Percentiles rank a stretch among this genome's conserved stretches.
Conservation (phyloP, 2,113 vertebrate genomes). For the Tretioscincus oriximinensis region DNA sequence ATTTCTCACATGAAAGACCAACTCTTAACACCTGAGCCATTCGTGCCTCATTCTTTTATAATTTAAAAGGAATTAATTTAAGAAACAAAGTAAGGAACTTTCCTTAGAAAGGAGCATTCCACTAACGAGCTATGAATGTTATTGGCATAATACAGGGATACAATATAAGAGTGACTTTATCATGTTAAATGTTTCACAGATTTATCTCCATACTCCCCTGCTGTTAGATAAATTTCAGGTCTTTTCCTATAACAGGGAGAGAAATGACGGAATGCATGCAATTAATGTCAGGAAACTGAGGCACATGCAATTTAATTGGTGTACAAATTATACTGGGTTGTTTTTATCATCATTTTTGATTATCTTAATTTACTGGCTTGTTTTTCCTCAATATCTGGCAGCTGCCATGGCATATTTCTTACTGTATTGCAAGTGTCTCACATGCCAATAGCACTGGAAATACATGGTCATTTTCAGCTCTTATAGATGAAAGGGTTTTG, state of each 20-base stretch:
- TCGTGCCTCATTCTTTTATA: too few species aligned
- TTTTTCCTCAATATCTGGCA: slow-evolving; percentile 45
- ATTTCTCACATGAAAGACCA: too few species aligned
- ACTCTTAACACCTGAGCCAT: too few species aligned
- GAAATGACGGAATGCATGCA: slow-evolving; percentile 33
- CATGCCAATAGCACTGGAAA: slow-evolving; percentile 32
- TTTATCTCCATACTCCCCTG: slow-evolving; percentile 61
- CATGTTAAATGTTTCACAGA: slow-evolving; percentile 65
- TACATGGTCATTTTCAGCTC: background rate
- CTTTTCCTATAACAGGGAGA: slow-evolving; percentile 45
- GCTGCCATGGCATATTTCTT: slow-evolving; percentile 46
- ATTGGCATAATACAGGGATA: too few species aligned
- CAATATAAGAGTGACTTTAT: slow-evolving; percentile 39
- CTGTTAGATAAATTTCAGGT: slow-evolving; percentile 57
- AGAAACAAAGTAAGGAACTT: too few species aligned
- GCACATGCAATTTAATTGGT: slow-evolving; percentile 53
- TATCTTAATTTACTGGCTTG: slow-evolving; percentile 55
- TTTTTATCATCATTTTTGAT: slow-evolving; percentile 42
- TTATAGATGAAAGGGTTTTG: background rate
- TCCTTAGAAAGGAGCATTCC: too few species aligned
- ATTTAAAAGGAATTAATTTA: too few species aligned
- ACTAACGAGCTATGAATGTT: too few species aligned
- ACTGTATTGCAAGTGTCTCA: slow-evolving; percentile 50
- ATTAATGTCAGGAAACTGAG: slow-evolving; percentile 55
- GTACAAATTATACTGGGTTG: slow-evolving; percentile 54